Conservation (phyloP, 2,113 vertebrate genomes). For the Halichoerus grypus region DNA sequence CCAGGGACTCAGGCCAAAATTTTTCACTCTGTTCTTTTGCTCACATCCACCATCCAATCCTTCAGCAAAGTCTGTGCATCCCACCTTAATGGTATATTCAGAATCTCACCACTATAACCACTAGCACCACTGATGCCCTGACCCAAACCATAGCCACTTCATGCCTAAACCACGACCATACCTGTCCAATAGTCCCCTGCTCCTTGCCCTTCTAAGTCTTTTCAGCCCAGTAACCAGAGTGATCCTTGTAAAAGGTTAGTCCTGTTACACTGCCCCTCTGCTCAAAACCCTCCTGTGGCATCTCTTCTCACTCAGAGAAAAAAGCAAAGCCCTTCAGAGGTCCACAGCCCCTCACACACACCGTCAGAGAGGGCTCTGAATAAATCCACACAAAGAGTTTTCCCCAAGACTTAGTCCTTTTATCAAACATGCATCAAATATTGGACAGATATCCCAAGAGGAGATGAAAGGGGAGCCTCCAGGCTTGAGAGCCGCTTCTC, state of each 20-base stretch:
- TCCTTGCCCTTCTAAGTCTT: neutral
- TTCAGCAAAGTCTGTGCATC: neutral
- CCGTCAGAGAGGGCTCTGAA: neutral
- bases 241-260: neutral
- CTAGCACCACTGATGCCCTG: neutral
- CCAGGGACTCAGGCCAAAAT: neutral
- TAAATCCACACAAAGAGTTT: accelerated
- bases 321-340: neutral
- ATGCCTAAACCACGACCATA: accelerated
- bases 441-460: accelerated
- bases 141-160: neutral
- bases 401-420: neutral
- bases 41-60: neutral
- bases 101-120: accelerated
- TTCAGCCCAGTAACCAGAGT: neutral
- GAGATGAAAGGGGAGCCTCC: neutral
- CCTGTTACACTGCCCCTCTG: neutral
- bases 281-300: neutral
- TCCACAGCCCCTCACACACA: neutral
- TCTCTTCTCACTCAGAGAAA: neutral
- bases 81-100: accelerated
- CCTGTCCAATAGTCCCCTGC: neutral
- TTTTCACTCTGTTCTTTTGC: neutral
- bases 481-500: neutral
- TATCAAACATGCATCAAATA: neutral